These are phyloP conservation scores for Andrena bicolor DNA, from an alignment of 2,888 invertebrate species.

Conservation along the genomic window DNA sequence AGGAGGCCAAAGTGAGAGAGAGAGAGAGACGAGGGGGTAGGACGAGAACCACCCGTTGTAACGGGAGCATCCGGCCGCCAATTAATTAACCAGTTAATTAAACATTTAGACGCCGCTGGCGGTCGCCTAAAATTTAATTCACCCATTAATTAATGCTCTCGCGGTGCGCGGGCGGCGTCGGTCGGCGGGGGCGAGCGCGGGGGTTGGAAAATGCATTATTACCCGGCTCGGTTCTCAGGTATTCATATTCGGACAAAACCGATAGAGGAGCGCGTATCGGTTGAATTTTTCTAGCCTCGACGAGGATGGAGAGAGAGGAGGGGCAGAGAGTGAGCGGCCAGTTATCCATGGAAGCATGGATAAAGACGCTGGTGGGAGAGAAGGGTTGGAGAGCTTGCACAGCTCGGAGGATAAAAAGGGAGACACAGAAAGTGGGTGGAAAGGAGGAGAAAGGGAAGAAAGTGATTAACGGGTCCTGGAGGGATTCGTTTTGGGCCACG, in stretches of 20 bases:
- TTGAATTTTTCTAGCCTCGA: constrained; percentile 53
- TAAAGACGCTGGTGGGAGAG: not conserved
- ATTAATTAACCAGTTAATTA: constrained; percentile 65
- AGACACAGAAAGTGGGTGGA: not conserved
- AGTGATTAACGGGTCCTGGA: constrained; percentile 43
- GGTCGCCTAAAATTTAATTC: constrained; percentile 63
- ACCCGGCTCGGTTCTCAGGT: constrained; percentile 50
- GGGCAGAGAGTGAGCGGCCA: not conserved
- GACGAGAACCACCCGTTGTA: constrained; percentile 15
- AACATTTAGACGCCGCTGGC: constrained; percentile 63
- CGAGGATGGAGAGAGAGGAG: not conserved
- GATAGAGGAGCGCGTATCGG: constrained; percentile 60
- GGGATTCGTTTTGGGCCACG: constrained; percentile 52
- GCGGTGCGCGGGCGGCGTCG: constrained; percentile 39
- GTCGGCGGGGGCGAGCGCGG: not conserved
- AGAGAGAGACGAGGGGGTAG: not conserved
- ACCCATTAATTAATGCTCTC: constrained; percentile 62
- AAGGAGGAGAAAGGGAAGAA: constrained; percentile 25
- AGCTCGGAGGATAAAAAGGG: not conserved
- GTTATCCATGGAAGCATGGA: not conserved
- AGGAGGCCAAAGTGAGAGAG: no score
- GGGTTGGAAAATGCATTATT: constrained; percentile 59
- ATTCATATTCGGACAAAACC: constrained; percentile 64
- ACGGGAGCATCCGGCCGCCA: constrained; percentile 53
- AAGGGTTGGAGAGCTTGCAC: not conserved